These are phyloP conservation scores for Epinephelus fuscoguttatus DNA, from an alignment of 2,113 vertebrate genomes.

Conservation along the genomic window DNA sequence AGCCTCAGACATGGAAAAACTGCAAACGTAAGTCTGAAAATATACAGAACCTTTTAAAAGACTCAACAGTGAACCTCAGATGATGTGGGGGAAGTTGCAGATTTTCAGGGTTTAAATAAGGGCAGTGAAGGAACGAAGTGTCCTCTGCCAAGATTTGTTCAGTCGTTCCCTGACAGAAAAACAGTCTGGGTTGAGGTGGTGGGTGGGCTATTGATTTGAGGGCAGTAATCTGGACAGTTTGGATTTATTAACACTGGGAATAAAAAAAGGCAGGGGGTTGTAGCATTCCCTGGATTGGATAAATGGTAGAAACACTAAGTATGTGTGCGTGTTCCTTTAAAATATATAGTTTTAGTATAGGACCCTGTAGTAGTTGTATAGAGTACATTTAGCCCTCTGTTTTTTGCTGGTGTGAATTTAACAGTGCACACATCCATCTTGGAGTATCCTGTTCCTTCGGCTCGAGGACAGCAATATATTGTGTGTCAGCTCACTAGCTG, in stretches of 20 bases:
- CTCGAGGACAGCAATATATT: constrained; percentile 9
- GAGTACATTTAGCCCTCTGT: neutral
- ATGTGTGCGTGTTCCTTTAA: constrained; percentile 9
- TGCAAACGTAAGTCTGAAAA: constrained; percentile 12
- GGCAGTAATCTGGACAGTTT: constrained; percentile 1
- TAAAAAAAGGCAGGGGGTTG: neutral
- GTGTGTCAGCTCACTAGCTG: constrained; percentile 1
- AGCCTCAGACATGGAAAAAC: neutral
- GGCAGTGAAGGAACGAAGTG: neutral
- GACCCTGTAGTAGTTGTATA: neutral
- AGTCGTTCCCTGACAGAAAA: constrained; percentile 2
- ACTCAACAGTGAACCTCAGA: neutral
- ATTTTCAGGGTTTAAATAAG: neutral
- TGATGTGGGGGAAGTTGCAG: neutral
- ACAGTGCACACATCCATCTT: neutral
- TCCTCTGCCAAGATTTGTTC: neutral
- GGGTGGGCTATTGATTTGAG: constrained; percentile 8
- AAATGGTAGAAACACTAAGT: neutral
- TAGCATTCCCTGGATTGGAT: neutral
- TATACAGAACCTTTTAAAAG: neutral
- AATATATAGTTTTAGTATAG: neutral
- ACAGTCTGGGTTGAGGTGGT: neutral
- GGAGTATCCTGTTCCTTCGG: constrained; percentile 16
- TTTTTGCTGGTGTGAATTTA: neutral
- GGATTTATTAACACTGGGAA: constrained; percentile 26